Evolutionary conservation across 2,797 vertebrate genomes (phyloP).

Genomic region (Brachyalestes nurse): DNA sequence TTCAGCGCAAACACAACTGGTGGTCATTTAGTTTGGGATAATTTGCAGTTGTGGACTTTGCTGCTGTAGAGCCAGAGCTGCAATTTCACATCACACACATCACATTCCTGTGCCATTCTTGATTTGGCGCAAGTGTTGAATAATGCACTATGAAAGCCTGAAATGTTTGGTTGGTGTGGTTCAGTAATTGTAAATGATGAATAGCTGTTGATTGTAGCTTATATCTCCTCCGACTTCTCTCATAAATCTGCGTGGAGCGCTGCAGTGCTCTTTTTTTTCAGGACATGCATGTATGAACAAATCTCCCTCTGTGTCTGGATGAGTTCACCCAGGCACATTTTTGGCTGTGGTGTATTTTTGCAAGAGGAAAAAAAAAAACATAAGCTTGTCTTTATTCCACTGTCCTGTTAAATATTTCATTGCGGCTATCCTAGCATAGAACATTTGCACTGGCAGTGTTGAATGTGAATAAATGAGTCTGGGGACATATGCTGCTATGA

Average conservation of each 20-base stretch:
- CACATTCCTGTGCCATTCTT: neutral
- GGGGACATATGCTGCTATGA: constrained; percentile 63
- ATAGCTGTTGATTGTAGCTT: constrained; percentile 41
- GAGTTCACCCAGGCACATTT: constrained; percentile 42
- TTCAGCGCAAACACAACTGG: neutral
- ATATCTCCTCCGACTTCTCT: constrained; percentile 5
- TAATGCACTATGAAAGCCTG: neutral
- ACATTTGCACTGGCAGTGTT: constrained; percentile 62
- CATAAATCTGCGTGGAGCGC: constrained; percentile 13
- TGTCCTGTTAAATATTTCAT: constrained; percentile 75
- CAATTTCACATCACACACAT: neutral
- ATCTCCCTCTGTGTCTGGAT: constrained; percentile 48
- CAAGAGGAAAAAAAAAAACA: constrained; percentile 62
- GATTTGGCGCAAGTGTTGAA: neutral
- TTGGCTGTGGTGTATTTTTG: constrained; percentile 34
- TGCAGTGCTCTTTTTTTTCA: constrained; percentile 15
- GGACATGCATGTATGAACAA: constrained; percentile 32
- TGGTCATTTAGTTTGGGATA: neutral
- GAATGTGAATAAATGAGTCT: constrained; percentile 47
- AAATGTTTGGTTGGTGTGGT: constrained; percentile 29
- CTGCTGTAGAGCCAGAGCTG: neutral
- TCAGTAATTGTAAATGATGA: constrained; percentile 36
- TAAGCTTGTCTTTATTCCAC: constrained; percentile 71
- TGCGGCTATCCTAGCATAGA: constrained; percentile 64
- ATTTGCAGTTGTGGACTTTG: constrained; percentile 17